A percentile compares a stretch with the other conserved stretches of the same genome.
Evolutionary conservation across 2,888 invertebrate genomes (phyloP).

Genomic region (Drosophila tripunctata): DNA sequence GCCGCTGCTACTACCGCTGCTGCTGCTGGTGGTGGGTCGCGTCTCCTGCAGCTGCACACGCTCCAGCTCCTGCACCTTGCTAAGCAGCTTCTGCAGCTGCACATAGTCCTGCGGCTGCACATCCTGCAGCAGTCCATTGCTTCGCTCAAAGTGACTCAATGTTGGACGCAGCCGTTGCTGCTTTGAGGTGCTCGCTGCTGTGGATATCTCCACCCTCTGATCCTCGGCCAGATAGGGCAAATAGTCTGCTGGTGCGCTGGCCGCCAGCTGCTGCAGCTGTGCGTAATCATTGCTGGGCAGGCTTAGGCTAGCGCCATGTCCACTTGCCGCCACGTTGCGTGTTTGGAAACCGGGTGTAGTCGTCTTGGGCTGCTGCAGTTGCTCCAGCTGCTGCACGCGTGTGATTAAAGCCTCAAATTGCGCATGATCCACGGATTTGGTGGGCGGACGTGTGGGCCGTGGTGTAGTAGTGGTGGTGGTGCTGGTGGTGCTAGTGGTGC

Average conservation of each 20-base stretch:
- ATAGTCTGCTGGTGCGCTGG: too few species aligned
- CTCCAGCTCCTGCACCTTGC: constrained; percentile 84
- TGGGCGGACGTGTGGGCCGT: constrained; percentile 53
- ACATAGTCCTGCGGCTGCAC: constrained; percentile 85
- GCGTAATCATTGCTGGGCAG: constrained; percentile 78
- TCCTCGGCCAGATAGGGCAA: constrained; percentile 13
- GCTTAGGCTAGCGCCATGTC: constrained; percentile 3
- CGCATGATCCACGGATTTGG: constrained; percentile 83
- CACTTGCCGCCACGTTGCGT: constrained; percentile 67
- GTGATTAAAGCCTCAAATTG: constrained; percentile 85
- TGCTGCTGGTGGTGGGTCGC: too few species aligned
- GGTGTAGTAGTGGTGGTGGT: constrained; percentile 26
- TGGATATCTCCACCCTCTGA: constrained; percentile 73
- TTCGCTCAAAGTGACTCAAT: constrained; percentile 66
- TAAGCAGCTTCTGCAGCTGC: constrained; percentile 85
- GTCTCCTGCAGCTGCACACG: constrained; percentile 76
- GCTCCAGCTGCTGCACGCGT: constrained; percentile 83
- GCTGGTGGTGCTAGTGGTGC: constrained; percentile 22
- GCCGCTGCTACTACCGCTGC: constrained; percentile 83
- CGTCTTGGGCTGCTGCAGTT: constrained; percentile 61
- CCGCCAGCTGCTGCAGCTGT: constrained; percentile 72
- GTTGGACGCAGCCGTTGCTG: constrained; percentile 51
- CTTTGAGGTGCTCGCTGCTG: constrained; percentile 70
- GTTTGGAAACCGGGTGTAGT: constrained; percentile 70
- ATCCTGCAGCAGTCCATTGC: constrained; percentile 75